phyloP scores from a whole-genome alignment of 2,888 invertebrate genomes.

The Allolobophora icterica region DNA sequence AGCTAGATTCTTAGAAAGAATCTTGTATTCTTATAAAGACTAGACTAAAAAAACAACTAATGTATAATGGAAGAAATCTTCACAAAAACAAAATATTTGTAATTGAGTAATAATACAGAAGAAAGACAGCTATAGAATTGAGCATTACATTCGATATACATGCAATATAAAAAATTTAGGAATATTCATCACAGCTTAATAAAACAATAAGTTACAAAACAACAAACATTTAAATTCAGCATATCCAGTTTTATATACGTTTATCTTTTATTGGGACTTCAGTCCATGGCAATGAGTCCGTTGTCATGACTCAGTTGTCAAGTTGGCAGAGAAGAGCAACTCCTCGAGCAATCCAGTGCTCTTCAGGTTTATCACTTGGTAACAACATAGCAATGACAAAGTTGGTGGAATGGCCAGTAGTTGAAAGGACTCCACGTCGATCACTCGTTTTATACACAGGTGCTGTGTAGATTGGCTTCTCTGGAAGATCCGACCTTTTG shows the following conservation, averaged over 20 bases:
- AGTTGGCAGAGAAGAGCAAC: slow-evolving; percentile 47
- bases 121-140: neutral
- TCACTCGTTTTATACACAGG: slow-evolving; percentile 48
- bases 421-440: slow-evolving; percentile 44
- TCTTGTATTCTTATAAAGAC: too few species aligned
- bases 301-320: slow-evolving; percentile 38
- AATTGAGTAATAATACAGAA: neutral
- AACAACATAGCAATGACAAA: slow-evolving; percentile 46
- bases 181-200: neutral
- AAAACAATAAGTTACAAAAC: neutral
- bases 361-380: slow-evolving; percentile 45
- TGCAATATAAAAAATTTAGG: neutral
- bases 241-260: neutral
- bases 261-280: neutral
- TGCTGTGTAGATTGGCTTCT: slow-evolving; percentile 74
- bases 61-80: neutral
- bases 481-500: slow-evolving; percentile 72
- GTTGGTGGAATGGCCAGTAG: slow-evolving; percentile 67
- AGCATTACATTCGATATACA: neutral
- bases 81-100: neutral
- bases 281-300: neutral
- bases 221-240: neutral
- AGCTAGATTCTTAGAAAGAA: too few species aligned
- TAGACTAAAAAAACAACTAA: neutral
- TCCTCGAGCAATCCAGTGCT: slow-evolving; percentile 46